Evolutionary conservation across 53 echinoderm and acorn worm genomes (phyloP), one percentile per base, ranked within the genome.

Genomic region (Temnopleurus reevesii): DNA sequence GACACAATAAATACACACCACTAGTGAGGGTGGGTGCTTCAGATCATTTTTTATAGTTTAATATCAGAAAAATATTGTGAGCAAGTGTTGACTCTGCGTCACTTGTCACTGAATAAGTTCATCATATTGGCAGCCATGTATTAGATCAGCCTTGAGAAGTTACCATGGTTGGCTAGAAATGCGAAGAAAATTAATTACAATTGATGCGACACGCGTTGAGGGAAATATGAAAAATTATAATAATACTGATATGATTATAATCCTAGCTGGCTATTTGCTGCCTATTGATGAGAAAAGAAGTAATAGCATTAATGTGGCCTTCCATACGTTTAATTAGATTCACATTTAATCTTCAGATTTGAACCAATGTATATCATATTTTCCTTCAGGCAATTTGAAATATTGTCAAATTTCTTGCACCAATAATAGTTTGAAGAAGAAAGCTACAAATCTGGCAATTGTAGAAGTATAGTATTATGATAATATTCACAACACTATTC

Each of bases 181-280:
- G 71, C 41, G 41, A n/a, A 71, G 19, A 71, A 41, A 71, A 71
- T 71, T 71, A 71, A 71, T 71, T 71, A 41, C n/a, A 71, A 18
- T 41, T 71, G 71, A 71, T 71, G 12, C 41, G 71, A 4, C 36
- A 38, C 71, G 41, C 41, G 71, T 41, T 23, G 21, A n/a, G 63
- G 4, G 28, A 21, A 41, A 71, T n/a, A 71, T 41, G 71, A 41
- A 71, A n/a, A 36, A 17, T 65, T 34, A 71, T 71, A 71, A 71
- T 41, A 41, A 8, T 1, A 13, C 21, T 71, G 71, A 71, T 41
- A 18, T 27, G 38, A 71, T 71, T 41, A 71, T 71, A 71, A 71
- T 71, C 71, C 71, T 27, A 8, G 41, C 71, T 71, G 71, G 41
- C 41, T 41, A 38, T 10, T 1, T 7, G 5, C 36, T n/a, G 71